Conservation (phyloP, 1,140 invertebrate species). For the Lanistes nyassanus region DNA sequence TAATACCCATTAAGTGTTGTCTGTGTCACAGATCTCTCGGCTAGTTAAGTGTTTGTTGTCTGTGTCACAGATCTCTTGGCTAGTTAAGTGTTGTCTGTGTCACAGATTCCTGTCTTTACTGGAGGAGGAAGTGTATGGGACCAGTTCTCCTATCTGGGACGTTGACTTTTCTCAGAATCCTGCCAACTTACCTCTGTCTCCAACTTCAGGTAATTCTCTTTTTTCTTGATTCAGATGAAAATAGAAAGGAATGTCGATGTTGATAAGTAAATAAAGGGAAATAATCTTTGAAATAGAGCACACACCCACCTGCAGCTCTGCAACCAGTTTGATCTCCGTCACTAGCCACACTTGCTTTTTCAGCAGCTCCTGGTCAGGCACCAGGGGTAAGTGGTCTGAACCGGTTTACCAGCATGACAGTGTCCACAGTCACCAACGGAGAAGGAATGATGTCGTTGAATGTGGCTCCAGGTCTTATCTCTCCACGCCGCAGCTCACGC, state of each 20-base stretch:
- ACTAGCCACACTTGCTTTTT: background rate
- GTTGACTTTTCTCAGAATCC: conserved; percentile 82
- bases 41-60: background rate
- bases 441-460: conserved; percentile 78
- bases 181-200: conserved; percentile 71
- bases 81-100: background rate
- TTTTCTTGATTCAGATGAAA: too few species aligned
- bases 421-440: conserved; percentile 25
- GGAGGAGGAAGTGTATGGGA: conserved; percentile 86
- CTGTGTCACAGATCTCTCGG: background rate
- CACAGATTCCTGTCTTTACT: conserved; percentile 86
- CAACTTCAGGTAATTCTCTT: conserved; percentile 39
- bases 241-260: too few species aligned
- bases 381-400: conserved; percentile 56
- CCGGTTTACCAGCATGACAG: conserved; percentile 44
- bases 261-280: too few species aligned
- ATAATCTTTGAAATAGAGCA: too few species aligned
- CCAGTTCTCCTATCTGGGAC: conserved; percentile 93
- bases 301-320: too few species aligned
- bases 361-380: conserved; percentile 38
- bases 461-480: conserved; percentile 71
- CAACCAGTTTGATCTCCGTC: too few species aligned
- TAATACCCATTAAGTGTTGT: too few species aligned
- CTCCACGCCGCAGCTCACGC: conserved; percentile 43
- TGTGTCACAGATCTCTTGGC: background rate